Percentiles rank a stretch among this genome's conserved stretches.
phyloP scores from a whole-genome alignment of 2,113 vertebrate species.

The Cheirogaleus medius region DNA sequence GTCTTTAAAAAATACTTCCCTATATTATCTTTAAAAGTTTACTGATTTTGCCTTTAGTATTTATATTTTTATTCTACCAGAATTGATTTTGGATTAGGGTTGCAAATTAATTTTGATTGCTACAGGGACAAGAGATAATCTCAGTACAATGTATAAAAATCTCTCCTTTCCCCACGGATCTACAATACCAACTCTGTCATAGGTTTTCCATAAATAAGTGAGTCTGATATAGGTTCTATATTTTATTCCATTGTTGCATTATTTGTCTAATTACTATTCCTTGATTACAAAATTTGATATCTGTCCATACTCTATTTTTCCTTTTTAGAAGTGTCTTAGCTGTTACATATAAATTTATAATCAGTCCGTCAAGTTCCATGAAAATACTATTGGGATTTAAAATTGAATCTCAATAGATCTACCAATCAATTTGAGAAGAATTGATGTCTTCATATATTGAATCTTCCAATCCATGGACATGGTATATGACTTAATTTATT shows the following conservation, averaged over 20 bases:
- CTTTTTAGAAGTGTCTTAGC: background rate
- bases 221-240: background rate
- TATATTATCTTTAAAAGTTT: background rate
- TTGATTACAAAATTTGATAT: background rate
- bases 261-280: background rate
- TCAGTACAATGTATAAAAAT: background rate
- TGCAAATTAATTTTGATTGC: background rate
- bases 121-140: background rate
- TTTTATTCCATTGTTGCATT: background rate
- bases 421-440: background rate
- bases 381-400: background rate
- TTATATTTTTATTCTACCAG: background rate
- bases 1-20: background rate
- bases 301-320: background rate
- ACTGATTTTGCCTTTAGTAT: background rate
- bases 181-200: background rate
- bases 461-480: background rate
- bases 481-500: background rate
- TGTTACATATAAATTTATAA: background rate
- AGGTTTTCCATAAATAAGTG: background rate
- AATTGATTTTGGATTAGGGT: background rate
- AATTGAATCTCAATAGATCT: background rate
- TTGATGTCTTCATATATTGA: background rate
- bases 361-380: background rate
- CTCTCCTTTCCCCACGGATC: background rate